Conservation (phyloP, 2,113 vertebrate species). For the Anseranas semipalmata region DNA sequence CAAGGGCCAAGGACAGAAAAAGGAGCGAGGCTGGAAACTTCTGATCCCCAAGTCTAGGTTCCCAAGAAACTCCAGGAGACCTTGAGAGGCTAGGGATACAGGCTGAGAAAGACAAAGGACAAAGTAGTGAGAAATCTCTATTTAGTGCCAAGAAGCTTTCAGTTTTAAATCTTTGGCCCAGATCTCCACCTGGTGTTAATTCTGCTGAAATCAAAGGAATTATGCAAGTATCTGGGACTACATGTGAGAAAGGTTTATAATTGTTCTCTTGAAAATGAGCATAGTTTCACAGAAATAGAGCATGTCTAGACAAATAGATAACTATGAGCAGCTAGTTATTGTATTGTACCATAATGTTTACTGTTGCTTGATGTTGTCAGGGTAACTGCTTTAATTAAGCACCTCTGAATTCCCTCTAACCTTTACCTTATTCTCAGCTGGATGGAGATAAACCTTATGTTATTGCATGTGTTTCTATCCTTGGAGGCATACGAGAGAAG, state of each 20-base stretch:
- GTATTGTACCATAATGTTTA: neutral
- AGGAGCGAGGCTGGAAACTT: neutral
- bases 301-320: neutral
- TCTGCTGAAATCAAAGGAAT: neutral
- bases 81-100: accelerated
- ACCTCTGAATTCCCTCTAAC: neutral
- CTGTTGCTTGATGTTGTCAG: neutral
- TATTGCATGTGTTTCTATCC: neutral
- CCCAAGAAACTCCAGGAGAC: neutral
- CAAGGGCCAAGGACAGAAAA: neutral
- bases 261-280: neutral
- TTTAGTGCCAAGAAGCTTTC: neutral
- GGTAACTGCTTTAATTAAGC: conserved; percentile 16
- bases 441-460: neutral
- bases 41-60: neutral
- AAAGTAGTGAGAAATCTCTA: neutral
- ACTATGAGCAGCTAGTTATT: neutral
- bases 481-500: neutral
- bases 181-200: neutral
- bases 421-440: neutral
- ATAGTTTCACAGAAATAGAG: neutral
- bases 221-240: neutral
- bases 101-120: neutral
- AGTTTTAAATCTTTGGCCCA: neutral
- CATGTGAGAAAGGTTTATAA: neutral